Evolutionary conservation across 2,888 invertebrate species (phyloP), one percentile per base, ranked within the genome.

Genomic region (Spilarctia lutea): DNA sequence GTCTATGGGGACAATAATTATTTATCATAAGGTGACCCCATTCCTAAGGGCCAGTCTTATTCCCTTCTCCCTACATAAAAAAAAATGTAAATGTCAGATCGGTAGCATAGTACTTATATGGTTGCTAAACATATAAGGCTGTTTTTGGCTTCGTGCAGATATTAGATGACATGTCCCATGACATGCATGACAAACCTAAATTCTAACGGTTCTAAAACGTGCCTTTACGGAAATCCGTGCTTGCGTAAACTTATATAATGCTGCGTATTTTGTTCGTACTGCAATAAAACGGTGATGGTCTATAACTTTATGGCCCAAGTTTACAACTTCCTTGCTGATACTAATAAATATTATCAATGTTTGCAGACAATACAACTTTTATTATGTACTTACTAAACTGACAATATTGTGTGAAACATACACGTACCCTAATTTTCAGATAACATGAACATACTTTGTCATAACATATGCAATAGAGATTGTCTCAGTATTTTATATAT

Each of bases 281-380:
- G 79, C 77, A 83, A 83, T 87, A 82, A 87, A 87, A 81, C 76
- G 75, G 81, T 82, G 81, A 83, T 86, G 75, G 76, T 83, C 78
- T 79, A 87, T 87, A 86, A 87, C 79, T 87, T 87, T 87, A 87
- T 79, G 78, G 75, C 80, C 67, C 69, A 69, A 79, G 77, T 85
- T 86, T 85, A 87, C 81, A 83, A 83, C 87, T 87, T 86, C 85
- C 84, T 80, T 66, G 72, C 72, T 75, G 75, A 75, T 81, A 79
- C 75, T 84, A 75, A 85, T 85, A 85, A 83, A 84, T 80, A 81
- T 76, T 75, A 45, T 33, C 69, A 42, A 73, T 39, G 63, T 67
- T 67, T 33, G 63, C 63, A 77, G 72, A 82, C 82, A 85, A 77
- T 79, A 79, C n/a, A n/a, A n/a, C 71, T 24, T 66, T 63, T 24